Conservation (phyloP, 2,888 invertebrate genomes). For the Polia nebulosa region DNA sequence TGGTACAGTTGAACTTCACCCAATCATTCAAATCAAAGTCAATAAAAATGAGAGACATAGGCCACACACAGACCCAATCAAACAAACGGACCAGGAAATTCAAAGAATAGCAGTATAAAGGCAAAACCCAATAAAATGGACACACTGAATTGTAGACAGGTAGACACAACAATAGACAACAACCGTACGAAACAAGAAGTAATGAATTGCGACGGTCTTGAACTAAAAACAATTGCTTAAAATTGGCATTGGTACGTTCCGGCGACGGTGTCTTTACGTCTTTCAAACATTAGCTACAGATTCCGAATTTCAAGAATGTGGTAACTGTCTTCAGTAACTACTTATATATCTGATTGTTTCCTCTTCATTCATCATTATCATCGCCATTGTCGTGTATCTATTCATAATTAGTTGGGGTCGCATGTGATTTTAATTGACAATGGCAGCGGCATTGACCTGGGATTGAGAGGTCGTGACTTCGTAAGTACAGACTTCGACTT, state of each 20-base stretch:
- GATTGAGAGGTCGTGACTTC: conserved; percentile 31
- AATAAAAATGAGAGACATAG: not conserved
- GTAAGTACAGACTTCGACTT: conserved; percentile 7
- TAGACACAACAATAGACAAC: conserved; percentile 53
- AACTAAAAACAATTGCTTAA: conserved; percentile 65
- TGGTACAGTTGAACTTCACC: conserved; percentile 19
- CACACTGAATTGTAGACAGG: conserved; percentile 35
- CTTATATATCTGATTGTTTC: conserved; percentile 31
- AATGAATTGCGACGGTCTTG: conserved; percentile 67
- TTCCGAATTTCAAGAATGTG: conserved; percentile 49
- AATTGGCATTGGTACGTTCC: conserved; percentile 61
- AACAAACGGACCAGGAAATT: conserved; percentile 20
- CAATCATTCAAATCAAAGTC: conserved; percentile 12
- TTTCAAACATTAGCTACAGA: conserved; percentile 49
- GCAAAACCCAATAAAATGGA: conserved; percentile 28
- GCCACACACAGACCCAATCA: conserved; percentile 7
- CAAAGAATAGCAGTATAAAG: conserved; percentile 10
- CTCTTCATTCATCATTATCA: conserved; percentile 39
- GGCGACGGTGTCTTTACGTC: conserved; percentile 27
- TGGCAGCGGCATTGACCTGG: conserved; percentile 47
- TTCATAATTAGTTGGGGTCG: conserved; percentile 57
- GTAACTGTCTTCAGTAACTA: conserved; percentile 28
- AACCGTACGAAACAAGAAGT: conserved; percentile 47
- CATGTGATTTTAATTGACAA: conserved; percentile 57
- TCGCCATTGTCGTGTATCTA: conserved; percentile 54